Percentiles rank a stretch among this genome's conserved stretches.
phyloP scores from a whole-genome alignment of 2,113 vertebrate species.

The Martes martes region DNA sequence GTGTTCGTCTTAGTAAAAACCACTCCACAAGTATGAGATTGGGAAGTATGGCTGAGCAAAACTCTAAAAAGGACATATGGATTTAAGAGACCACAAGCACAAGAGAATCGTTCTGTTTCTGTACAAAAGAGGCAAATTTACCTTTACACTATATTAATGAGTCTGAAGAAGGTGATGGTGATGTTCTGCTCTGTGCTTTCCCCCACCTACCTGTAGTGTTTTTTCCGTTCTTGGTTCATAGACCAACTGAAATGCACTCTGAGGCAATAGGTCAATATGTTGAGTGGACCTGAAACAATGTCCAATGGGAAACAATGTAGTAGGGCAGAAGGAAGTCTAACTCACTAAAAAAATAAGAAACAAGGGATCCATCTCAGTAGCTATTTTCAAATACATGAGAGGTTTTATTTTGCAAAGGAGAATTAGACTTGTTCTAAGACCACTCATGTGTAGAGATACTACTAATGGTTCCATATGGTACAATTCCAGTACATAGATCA shows the following conservation, averaged over 20 bases:
- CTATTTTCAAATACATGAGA: not conserved
- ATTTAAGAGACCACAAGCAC: not conserved
- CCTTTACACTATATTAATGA: not conserved
- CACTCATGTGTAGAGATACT: not conserved
- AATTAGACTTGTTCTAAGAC: not conserved
- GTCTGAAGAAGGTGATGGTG: not conserved
- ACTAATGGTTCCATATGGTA: not conserved
- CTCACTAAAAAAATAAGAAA: not conserved
- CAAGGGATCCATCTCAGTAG: not conserved
- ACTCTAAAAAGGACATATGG: not conserved
- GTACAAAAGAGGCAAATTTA: not conserved
- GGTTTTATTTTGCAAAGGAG: not conserved
- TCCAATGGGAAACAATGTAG: not conserved
- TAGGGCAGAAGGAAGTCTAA: not conserved
- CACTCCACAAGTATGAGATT: not conserved
- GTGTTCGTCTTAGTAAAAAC: not conserved
- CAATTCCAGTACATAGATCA: not conserved
- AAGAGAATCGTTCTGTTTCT: not conserved
- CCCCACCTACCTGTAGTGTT: accelerated
- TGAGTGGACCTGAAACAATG: not conserved
- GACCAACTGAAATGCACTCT: not conserved
- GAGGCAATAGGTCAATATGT: not conserved
- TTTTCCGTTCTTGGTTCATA: not conserved
- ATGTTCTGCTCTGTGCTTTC: not conserved
- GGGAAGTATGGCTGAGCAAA: not conserved